Percentiles rank a stretch among this genome's conserved stretches.
Evolutionary conservation across 2,797 vertebrate genomes (phyloP).

Genomic region (Rallus crepitans): DNA sequence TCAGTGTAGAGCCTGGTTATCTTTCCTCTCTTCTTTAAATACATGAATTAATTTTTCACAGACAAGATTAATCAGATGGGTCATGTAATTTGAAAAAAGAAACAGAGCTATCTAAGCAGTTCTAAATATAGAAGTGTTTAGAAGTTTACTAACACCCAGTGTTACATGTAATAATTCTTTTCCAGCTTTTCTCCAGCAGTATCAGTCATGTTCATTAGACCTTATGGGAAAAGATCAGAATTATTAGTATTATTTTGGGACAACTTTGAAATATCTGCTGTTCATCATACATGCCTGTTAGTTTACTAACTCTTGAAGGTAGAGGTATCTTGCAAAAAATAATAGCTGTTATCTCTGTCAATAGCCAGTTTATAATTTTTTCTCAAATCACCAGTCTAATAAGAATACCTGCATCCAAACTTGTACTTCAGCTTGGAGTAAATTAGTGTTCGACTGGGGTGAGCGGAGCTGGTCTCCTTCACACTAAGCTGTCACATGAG

Average conservation of each 20-base stretch:
- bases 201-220: not conserved
- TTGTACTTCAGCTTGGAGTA: not conserved
- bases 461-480: not conserved
- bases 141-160: not conserved
- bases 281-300: not conserved
- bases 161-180: not conserved
- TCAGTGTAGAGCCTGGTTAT: not conserved
- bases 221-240: not conserved
- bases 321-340: not conserved
- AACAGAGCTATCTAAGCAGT: not conserved
- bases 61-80: not conserved
- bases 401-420: not conserved
- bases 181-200: not conserved
- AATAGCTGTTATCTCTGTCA: not conserved
- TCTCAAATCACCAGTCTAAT: not conserved
- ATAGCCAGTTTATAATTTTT: not conserved
- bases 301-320: not conserved
- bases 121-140: slow-evolving; percentile 18
- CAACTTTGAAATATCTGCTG: not conserved
- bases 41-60: not conserved
- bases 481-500: not conserved
- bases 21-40: not conserved
- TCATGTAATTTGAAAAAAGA: not conserved
- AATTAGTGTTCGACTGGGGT: not conserved
- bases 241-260: not conserved